Percentiles rank a stretch among this genome's conserved stretches.
Conservation (phyloP, 2,113 vertebrate species). For the Pollimyrus isidori region DNA sequence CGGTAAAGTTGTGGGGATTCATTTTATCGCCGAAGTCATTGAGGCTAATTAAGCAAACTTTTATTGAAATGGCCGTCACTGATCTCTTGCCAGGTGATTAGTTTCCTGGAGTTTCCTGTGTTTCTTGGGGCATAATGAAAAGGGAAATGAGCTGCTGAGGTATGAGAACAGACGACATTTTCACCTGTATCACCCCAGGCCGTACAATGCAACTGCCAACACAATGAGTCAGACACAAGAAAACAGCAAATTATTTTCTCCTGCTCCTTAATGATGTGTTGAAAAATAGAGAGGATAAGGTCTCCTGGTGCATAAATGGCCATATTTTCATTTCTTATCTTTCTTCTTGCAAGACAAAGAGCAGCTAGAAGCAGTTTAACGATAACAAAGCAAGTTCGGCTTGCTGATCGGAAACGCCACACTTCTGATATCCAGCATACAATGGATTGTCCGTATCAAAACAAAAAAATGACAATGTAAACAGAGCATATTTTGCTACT, state of each 20-base stretch:
- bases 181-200: constrained; percentile 41
- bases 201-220: constrained; percentile 52
- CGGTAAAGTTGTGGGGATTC: not conserved
- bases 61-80: constrained; percentile 22
- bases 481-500: constrained; percentile 3
- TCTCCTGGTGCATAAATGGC: constrained; percentile 46
- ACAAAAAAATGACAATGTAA: not conserved
- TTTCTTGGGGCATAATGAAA: constrained; percentile 42
- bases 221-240: constrained; percentile 53
- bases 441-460: constrained; percentile 9
- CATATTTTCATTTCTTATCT: constrained; percentile 54
- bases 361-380: constrained; percentile 50
- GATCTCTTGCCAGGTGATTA: constrained; percentile 46
- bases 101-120: constrained; percentile 43
- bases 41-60: not conserved
- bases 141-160: constrained; percentile 46
- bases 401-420: constrained; percentile 36
- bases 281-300: constrained; percentile 61
- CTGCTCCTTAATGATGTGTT: constrained; percentile 59
- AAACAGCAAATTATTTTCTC: constrained; percentile 59
- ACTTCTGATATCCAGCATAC: not conserved
- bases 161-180: constrained; percentile 35
- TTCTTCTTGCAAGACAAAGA: constrained; percentile 43
- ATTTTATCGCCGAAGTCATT: not conserved
- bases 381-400: constrained; percentile 48